phyloP scores from a whole-genome alignment of 2,113 vertebrate genomes.

The Columbina picui region DNA sequence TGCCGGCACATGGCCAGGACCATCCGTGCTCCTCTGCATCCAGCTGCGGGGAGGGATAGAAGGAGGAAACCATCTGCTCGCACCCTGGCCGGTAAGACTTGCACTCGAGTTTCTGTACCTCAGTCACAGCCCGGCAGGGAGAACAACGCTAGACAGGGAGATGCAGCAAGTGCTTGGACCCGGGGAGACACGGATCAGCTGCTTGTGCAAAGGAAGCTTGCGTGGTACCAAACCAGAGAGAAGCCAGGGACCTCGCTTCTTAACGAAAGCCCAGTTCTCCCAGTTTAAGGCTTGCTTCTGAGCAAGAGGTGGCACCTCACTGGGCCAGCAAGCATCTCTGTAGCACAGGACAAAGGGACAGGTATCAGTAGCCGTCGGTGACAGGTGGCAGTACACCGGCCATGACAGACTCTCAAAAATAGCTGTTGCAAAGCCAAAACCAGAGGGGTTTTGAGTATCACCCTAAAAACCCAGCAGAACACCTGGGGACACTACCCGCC shows the following conservation, averaged over 20 bases:
- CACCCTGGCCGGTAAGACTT: not conserved
- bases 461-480: not conserved
- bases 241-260: not conserved
- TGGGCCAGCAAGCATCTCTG: not conserved
- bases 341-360: not conserved
- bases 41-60: not conserved
- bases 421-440: not conserved
- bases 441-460: not conserved
- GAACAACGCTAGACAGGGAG: accelerated
- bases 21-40: not conserved
- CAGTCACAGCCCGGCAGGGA: not conserved
- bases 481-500: accelerated
- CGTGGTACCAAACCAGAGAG: not conserved
- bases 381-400: accelerated
- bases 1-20: not conserved
- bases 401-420: accelerated
- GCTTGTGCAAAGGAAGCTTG: accelerated
- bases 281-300: not conserved
- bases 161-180: not conserved
- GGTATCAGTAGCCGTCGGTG: accelerated
- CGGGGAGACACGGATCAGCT: accelerated
- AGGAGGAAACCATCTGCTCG: not conserved
- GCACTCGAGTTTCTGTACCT: not conserved
- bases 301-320: not conserved
- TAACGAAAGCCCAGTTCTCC: not conserved